phyloP scores from a whole-genome alignment of 2,888 invertebrate genomes.

The Pinctada fucata region DNA sequence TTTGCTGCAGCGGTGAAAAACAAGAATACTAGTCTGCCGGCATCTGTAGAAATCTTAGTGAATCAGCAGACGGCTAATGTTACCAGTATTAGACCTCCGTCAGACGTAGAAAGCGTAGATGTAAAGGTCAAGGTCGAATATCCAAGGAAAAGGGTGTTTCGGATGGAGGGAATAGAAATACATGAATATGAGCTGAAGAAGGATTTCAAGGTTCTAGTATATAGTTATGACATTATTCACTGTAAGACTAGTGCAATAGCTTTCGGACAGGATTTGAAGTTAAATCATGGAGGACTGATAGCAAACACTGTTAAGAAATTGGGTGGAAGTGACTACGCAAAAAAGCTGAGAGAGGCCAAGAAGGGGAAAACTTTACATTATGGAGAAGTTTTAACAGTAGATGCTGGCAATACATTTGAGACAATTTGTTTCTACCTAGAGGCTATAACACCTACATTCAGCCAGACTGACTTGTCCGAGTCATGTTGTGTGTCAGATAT shows the following conservation, averaged over 20 bases:
- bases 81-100: not conserved
- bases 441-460: conserved; percentile 3
- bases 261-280: conserved; percentile 3
- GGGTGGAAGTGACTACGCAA: conserved; percentile 7
- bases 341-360: not conserved
- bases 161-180: not conserved
- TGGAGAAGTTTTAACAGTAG: conserved; percentile 20
- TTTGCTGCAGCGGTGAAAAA: not conserved
- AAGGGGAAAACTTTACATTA: too few relatives aligned
- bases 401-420: conserved; percentile 18
- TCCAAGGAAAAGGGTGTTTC: not conserved
- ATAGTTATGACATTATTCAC: conserved; percentile 7
- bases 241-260: conserved; percentile 8
- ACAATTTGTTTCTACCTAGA: not conserved
- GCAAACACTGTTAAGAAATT: not conserved
- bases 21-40: not conserved
- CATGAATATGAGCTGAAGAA: conserved; percentile 11
- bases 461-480: not conserved
- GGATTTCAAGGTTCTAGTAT: conserved; percentile 11
- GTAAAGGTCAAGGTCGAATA: not conserved
- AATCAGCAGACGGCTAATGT: not conserved
- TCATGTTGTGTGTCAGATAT: conserved; percentile 1
- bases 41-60: not conserved
- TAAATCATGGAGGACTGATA: conserved; percentile 4
- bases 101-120: not conserved